These are phyloP conservation scores for Acanthococcus lagerstroemiae DNA, from an alignment of 2,888 invertebrate species.

Conservation along the genomic window DNA sequence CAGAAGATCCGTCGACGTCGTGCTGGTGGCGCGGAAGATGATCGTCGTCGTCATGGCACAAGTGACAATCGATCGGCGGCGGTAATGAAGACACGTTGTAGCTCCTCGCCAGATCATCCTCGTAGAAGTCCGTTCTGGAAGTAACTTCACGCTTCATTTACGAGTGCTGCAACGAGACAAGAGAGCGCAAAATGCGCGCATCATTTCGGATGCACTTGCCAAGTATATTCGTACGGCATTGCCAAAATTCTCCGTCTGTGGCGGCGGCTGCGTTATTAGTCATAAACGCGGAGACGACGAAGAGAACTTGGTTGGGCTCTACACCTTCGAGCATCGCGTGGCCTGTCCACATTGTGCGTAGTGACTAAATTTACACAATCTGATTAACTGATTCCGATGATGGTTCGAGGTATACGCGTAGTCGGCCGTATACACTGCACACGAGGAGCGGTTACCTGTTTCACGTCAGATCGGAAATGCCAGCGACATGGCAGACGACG, in stretches of 20 bases:
- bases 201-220: background rate
- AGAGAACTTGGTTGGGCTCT: background rate
- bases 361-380: no score
- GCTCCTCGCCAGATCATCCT: constrained; percentile 4
- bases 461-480: no score
- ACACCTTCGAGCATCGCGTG: background rate
- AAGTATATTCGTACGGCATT: background rate
- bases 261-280: no score
- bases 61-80: constrained; percentile 19
- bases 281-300: background rate
- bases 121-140: constrained; percentile 3
- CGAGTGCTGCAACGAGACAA: background rate
- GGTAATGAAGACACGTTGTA: constrained; percentile 9
- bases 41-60: constrained; percentile 11
- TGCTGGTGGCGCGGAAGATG: constrained; percentile 2
- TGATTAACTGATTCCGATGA: no score
- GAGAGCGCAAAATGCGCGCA: no score
- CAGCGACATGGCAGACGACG: no score
- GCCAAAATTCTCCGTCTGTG: no score
- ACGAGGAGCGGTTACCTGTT: no score
- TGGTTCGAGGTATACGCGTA: no score
- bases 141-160: constrained; percentile 24
- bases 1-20: constrained; percentile 2
- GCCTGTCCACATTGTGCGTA: no score
- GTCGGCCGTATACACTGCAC: no score